Evolutionary conservation across 2,888 invertebrate genomes (phyloP).

Genomic region (Dendrolimus houi): DNA sequence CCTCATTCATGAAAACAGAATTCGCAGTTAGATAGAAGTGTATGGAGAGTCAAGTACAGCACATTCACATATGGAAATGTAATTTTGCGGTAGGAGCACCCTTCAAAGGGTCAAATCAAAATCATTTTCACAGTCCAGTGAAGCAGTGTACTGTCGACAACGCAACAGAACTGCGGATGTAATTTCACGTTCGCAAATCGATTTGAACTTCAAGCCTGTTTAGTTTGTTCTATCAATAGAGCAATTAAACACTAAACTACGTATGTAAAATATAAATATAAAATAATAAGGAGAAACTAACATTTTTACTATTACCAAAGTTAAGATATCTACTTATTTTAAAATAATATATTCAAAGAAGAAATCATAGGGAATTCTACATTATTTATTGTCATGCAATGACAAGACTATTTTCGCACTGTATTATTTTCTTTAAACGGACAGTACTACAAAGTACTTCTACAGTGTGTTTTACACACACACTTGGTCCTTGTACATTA

Average conservation of each 20-base stretch:
- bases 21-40: no score
- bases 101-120: conserved; percentile 75
- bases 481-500: not conserved
- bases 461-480: not conserved
- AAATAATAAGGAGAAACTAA: no score
- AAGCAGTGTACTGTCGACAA: conserved; percentile 43
- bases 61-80: conserved; percentile 66
- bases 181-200: not conserved
- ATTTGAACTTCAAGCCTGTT: not conserved
- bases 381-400: no score
- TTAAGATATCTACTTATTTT: no score
- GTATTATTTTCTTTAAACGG: not conserved
- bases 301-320: no score
- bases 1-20: no score
- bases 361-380: no score
- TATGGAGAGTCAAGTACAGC: conserved; percentile 30
- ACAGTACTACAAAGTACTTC: not conserved
- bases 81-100: conserved; percentile 68
- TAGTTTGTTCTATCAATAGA: conserved; percentile 1
- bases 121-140: conserved; percentile 75
- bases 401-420: not conserved
- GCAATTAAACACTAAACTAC: no score
- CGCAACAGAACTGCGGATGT: conserved; percentile 1
- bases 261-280: no score
- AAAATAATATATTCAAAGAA: no score